Evolutionary conservation across 2,888 invertebrate species (phyloP).

Genomic region (Quadroppia sp.): DNA sequence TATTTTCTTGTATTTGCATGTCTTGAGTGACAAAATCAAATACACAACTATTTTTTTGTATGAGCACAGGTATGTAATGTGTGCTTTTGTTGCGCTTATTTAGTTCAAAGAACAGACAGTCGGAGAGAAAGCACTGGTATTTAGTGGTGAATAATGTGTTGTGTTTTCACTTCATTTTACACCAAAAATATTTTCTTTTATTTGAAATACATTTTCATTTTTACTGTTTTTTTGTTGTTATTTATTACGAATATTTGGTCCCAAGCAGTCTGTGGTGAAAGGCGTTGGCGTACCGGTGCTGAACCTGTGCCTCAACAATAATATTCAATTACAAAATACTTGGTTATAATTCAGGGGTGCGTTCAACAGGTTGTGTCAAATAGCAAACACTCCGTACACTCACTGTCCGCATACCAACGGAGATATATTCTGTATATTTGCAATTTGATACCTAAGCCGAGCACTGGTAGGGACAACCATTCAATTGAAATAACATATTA

Average conservation of each 20-base stretch:
- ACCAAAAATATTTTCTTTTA: neutral
- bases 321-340: constrained; percentile 22
- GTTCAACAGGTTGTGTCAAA: neutral
- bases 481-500: neutral
- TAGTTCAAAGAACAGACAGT: constrained; percentile 1
- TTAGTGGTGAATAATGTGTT: neutral
- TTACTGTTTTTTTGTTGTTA: neutral
- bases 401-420: constrained; percentile 19
- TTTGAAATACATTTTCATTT: neutral
- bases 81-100: constrained; percentile 11
- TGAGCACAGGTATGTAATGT: neutral
- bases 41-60: neutral
- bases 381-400: neutral
- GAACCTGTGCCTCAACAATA: neutral
- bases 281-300: constrained; percentile 3
- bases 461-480: neutral
- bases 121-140: neutral
- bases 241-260: constrained; percentile 15
- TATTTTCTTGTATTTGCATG: neutral
- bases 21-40: neutral
- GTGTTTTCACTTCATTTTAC: neutral
- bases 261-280: constrained; percentile 32
- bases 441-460: constrained; percentile 19
- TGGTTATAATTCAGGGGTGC: neutral
- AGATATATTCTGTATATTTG: constrained; percentile 12